phyloP scores from a whole-genome alignment of 2,888 invertebrate species.

The Hybos culiciformis region DNA sequence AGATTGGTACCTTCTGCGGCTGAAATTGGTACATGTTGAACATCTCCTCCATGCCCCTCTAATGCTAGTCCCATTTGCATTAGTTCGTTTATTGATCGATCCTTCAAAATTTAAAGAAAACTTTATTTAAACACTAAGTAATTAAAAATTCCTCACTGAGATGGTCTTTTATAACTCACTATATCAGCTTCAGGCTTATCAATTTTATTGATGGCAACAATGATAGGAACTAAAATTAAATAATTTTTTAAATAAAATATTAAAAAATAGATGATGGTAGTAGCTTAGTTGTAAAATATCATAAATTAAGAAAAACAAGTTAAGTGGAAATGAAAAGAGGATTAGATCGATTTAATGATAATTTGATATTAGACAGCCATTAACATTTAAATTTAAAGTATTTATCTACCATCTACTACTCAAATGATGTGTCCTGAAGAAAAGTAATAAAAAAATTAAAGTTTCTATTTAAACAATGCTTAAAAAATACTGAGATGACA shows the following conservation, averaged over 20 bases:
- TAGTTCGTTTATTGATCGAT: conserved; percentile 58
- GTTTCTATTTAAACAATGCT: too few species aligned
- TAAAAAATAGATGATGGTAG: background rate
- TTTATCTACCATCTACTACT: too few species aligned
- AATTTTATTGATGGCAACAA: conserved; percentile 97
- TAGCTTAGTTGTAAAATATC: background rate
- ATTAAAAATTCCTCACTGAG: background rate
- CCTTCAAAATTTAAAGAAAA: conserved; percentile 39
- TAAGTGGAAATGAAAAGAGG: too few species aligned
- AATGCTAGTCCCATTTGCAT: conserved; percentile 64
- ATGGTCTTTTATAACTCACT: conserved; percentile 49
- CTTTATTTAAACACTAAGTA: background rate
- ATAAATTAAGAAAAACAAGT: too few species aligned
- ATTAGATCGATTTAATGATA: too few species aligned
- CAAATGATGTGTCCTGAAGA: too few species aligned
- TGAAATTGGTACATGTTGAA: conserved; percentile 82
- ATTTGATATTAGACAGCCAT: too few species aligned
- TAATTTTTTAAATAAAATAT: too few species aligned
- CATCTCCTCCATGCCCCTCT: conserved; percentile 83
- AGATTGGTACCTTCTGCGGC: conserved; percentile 75
- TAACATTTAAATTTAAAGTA: too few species aligned
- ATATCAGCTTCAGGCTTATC: conserved; percentile 85
- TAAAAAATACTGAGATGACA: too few species aligned
- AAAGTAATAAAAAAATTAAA: too few species aligned
- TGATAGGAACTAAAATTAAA: conserved; percentile 64